Evolutionary conservation across 2,113 vertebrate genomes (phyloP).

Genomic region (Cyanocitta stelleri): DNA sequence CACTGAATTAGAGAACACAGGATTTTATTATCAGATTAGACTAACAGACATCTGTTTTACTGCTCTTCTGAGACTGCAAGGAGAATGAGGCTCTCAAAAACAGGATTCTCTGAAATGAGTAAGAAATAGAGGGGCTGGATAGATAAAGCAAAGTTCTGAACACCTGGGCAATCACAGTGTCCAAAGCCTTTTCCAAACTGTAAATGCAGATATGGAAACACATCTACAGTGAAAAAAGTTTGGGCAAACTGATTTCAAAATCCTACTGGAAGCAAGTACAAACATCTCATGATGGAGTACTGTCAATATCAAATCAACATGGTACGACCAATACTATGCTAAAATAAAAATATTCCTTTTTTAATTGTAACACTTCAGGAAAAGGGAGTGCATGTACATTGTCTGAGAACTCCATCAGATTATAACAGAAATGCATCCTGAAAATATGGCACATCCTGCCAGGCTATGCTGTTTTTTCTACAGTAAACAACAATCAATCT

Average conservation of each 20-base stretch:
- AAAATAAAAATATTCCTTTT: not conserved
- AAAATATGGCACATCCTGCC: not conserved
- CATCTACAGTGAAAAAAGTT: not conserved
- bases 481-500: not conserved
- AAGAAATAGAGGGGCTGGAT: conserved; percentile 29
- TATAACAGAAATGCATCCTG: not conserved
- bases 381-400: not conserved
- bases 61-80: not conserved
- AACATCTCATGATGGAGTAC: not conserved
- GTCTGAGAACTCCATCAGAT: not conserved
- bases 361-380: not conserved
- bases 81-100: conserved; percentile 33
- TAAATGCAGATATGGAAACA: not conserved
- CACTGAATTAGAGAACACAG: conserved; percentile 59
- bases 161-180: not conserved
- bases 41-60: conserved; percentile 50
- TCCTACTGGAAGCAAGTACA: not conserved
- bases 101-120: conserved; percentile 19
- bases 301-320: not conserved
- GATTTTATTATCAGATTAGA: conserved; percentile 51
- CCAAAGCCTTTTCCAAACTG: not conserved
- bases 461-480: not conserved
- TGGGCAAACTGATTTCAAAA: not conserved
- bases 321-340: not conserved
- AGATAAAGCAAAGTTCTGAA: conserved; percentile 24